These are phyloP conservation scores for Chironomus riparius DNA, from an alignment of 2,888 invertebrate genomes.

Conservation along the genomic window DNA sequence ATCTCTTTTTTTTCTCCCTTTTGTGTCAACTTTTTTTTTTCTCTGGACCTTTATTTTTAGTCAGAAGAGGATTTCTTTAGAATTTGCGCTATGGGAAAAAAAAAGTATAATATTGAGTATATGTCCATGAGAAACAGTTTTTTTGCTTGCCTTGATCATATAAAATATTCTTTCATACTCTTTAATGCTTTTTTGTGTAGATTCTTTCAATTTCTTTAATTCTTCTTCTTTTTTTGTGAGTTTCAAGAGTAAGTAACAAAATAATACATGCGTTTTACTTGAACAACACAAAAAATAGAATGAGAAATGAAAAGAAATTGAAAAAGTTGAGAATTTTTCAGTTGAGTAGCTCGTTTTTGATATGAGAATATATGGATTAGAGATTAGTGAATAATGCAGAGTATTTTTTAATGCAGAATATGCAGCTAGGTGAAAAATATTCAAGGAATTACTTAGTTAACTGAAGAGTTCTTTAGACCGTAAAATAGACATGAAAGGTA, in stretches of 20 bases:
- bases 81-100: conserved; percentile 5
- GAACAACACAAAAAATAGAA: neutral
- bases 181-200: neutral
- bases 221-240: neutral
- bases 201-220: neutral
- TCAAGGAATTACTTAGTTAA: too few species aligned
- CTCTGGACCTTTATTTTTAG: neutral
- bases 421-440: too few species aligned
- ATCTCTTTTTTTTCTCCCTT: neutral
- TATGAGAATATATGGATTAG: too few species aligned
- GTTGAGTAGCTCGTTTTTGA: too few species aligned
- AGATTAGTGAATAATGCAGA: too few species aligned
- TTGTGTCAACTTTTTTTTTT: neutral
- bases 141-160: neutral
- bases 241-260: neutral
- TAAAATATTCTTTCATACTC: too few species aligned
- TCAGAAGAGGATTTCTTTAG: conserved; percentile 3
- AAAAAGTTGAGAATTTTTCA: neutral
- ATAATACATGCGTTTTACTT: conserved; percentile 15
- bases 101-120: neutral
- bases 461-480: too few species aligned
- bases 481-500: too few species aligned
- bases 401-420: too few species aligned
- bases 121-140: conserved; percentile 4
- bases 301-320: neutral